These are phyloP conservation scores for Heptranchias perlo DNA, from an alignment of 2,113 vertebrate genomes.

Conservation along the genomic window DNA sequence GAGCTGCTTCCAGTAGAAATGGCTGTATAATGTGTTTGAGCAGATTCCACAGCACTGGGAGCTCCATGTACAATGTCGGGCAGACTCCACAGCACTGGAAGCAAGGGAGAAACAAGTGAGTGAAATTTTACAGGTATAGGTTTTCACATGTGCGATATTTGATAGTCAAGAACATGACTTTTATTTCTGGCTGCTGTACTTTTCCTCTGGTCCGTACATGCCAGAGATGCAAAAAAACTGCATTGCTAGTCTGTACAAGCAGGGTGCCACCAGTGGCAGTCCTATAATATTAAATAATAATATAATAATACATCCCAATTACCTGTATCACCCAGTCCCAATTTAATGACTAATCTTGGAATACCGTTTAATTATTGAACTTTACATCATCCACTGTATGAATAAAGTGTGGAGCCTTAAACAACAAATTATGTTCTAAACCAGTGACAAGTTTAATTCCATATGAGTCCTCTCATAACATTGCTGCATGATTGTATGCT, in stretches of 20 bases:
- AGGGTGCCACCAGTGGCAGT: neutral
- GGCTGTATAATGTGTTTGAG: too few species aligned
- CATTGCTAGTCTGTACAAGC: neutral
- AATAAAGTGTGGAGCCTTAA: neutral
- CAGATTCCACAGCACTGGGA: neutral
- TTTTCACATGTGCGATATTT: neutral
- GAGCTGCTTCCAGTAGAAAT: neutral
- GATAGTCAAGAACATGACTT: neutral
- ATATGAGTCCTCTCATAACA: neutral
- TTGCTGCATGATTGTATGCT: neutral
- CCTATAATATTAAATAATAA: neutral
- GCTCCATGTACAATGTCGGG: neutral
- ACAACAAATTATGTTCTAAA: neutral
- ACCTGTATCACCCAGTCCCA: neutral
- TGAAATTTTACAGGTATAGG: neutral
- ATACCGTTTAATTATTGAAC: neutral
- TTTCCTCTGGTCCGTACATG: neutral
- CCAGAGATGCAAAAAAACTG: neutral
- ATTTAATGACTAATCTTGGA: neutral
- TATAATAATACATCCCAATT: neutral
- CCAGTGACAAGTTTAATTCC: neutral
- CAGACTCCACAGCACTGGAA: neutral
- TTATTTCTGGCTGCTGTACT: neutral
- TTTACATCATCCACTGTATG: neutral
- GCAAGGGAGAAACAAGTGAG: neutral